Percentiles rank a stretch among this genome's conserved stretches.
Evolutionary conservation across 2,113 vertebrate genomes (phyloP).

Genomic region (Forbesichthys agassizii): DNA sequence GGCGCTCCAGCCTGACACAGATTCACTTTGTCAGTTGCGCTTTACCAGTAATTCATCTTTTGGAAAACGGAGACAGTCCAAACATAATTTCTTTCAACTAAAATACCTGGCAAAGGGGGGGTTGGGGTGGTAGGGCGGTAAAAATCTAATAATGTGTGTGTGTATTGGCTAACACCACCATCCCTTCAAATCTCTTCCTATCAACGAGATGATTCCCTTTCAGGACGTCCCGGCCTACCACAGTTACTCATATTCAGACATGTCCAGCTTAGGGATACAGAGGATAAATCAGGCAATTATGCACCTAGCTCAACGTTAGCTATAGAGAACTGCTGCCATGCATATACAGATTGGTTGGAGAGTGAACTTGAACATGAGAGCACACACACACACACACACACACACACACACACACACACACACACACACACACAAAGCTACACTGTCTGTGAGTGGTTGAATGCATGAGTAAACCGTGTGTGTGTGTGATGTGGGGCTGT

Average conservation of each 20-base stretch:
- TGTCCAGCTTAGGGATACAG: constrained; percentile 9
- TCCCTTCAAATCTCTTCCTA: constrained; percentile 40
- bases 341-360: constrained; percentile 23
- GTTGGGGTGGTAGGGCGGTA: constrained; percentile 42
- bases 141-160: constrained; percentile 58
- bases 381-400: constrained; percentile 21
- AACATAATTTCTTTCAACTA: constrained; percentile 69
- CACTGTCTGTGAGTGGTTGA: constrained; percentile 46
- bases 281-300: constrained; percentile 38
- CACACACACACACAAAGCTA: no score
- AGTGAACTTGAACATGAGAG: constrained; percentile 13
- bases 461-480: constrained; percentile 66
- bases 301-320: constrained; percentile 25
- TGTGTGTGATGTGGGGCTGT: constrained; percentile 43
- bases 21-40: constrained; percentile 72
- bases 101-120: constrained; percentile 59
- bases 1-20: constrained; percentile 63
- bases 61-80: constrained; percentile 69
- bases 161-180: constrained; percentile 58
- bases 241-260: constrained; percentile 23
- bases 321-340: constrained; percentile 34
- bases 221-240: constrained; percentile 14
- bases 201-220: constrained; percentile 30
- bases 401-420: no score
- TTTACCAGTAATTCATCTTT: constrained; percentile 73